Base-by-base conservation (phyloP, 2,113 vertebrate species). In the Paracanthobrama guichenoti region DNA sequence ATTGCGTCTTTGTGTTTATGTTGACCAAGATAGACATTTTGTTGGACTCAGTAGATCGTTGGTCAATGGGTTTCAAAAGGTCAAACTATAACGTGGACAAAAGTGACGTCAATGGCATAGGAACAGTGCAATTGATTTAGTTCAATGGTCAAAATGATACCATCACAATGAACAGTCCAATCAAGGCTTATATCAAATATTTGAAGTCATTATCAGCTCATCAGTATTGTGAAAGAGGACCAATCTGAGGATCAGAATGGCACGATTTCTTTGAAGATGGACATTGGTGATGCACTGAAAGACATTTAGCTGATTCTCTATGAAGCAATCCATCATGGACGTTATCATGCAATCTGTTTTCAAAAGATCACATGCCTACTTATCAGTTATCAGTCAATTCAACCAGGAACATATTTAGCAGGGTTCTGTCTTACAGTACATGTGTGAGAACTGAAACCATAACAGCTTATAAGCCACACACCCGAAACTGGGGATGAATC, bases 161-260 rank as follows among this genome's bases (percentile, higher is more conserved):
- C 74, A 53, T 75, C 11, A 82, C 57, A 74, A 12, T 31, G 44
- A 57, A 42, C 79, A 83, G 77, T 85, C 74, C 74, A 87, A 85
- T 87, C 35, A 42, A 85, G 42, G 1, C 9, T 39, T n/a, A 28
- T 57, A 84, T 59, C n/a, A 28, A 44, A 64, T 39, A 46, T 90
- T 87, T 91, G 88, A 91, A 89, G 83, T 88, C 90, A 72, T 90
- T 87, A 92, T 89, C 62, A 60, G 2, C 84, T 89, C 67, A 26
- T 88, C 71, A 35, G 85, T 48, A 18, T 84, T 86, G 28, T 86
- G 79, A 71, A 77, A 78, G 59, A 5, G 12, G 39, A 14, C 31
- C n/a, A 78, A n/a, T 79, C 31, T 57, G 55, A 53, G 22, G 42
- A 46, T 81, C 85, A 79, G 74, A 55, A 6, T 8, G 53, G 48